phyloP scores from a whole-genome alignment of 2,113 vertebrate genomes.

The Eubucco bourcierii region DNA sequence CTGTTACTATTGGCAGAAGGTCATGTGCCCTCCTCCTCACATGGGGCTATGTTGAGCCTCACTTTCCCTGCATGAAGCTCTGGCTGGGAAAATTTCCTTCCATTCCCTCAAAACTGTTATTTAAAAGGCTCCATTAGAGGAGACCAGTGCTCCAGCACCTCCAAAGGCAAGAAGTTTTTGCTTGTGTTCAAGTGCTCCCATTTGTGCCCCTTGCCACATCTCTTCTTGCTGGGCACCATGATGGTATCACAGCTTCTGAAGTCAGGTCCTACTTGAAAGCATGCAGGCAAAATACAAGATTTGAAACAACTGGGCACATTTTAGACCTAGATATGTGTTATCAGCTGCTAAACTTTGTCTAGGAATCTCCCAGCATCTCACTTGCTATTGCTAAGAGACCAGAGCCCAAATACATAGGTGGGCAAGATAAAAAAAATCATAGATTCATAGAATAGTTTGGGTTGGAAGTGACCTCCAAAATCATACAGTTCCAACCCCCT shows the following conservation, averaged over 20 bases:
- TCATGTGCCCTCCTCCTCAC: background rate
- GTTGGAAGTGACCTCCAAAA: no score
- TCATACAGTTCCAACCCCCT: no score
- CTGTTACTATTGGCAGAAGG: background rate
- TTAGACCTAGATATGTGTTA: background rate
- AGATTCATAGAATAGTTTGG: no score
- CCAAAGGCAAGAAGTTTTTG: no score
- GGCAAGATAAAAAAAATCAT: background rate
- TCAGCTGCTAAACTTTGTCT: background rate
- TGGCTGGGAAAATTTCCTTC: background rate
- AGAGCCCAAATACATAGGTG: background rate
- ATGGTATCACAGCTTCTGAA: background rate
- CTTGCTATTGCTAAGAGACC: background rate
- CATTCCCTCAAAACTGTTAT: background rate
- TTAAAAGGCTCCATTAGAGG: no score
- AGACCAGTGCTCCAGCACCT: no score
- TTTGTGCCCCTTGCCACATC: no score
- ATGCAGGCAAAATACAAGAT: background rate
- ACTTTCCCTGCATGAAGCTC: background rate
- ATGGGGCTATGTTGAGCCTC: background rate
- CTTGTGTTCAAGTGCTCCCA: no score
- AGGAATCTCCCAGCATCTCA: background rate
- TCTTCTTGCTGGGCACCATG: background rate
- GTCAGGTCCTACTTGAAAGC: background rate
- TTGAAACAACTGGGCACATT: background rate